These are phyloP conservation scores for Hyppa rectilinea DNA, from an alignment of 2,888 invertebrate species.

Conservation along the genomic window DNA sequence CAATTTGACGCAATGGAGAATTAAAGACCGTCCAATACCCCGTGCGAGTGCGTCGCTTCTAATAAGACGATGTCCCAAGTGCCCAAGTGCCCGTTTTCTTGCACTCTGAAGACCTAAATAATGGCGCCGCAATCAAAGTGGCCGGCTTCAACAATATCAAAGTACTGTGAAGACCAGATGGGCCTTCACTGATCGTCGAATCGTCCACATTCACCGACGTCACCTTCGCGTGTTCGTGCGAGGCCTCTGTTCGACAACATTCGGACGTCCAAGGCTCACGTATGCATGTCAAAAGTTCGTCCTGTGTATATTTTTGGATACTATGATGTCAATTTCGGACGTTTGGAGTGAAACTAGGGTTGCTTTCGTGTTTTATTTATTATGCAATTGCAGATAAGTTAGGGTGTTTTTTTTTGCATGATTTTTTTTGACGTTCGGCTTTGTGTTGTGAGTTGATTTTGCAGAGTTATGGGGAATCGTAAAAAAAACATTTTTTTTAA, in stretches of 20 bases:
- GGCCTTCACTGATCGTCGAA: no score
- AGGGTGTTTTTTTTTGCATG: neutral
- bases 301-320: constrained; percentile 29
- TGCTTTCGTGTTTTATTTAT: constrained; percentile 23
- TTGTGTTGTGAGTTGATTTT: neutral
- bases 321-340: constrained; percentile 42
- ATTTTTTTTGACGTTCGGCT: neutral
- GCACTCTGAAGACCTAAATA: neutral
- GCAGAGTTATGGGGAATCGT: neutral
- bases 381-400: constrained; percentile 4
- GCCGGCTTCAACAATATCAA: neutral
- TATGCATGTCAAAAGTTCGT: constrained; percentile 59
- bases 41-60: neutral
- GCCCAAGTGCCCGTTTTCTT: neutral
- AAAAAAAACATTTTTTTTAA: no score
- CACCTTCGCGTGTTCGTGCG: neutral
- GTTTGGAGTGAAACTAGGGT: constrained; percentile 13
- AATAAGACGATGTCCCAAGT: neutral
- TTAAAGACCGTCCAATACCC: neutral
- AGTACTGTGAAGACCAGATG: no score
- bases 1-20: neutral
- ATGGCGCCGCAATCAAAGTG: neutral
- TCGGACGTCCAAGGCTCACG: constrained; percentile 38
- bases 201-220: no score
- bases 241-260: constrained; percentile 11